phyloP scores from a whole-genome alignment of 2,797 vertebrate species.

The Lycodopsis pacificus region DNA sequence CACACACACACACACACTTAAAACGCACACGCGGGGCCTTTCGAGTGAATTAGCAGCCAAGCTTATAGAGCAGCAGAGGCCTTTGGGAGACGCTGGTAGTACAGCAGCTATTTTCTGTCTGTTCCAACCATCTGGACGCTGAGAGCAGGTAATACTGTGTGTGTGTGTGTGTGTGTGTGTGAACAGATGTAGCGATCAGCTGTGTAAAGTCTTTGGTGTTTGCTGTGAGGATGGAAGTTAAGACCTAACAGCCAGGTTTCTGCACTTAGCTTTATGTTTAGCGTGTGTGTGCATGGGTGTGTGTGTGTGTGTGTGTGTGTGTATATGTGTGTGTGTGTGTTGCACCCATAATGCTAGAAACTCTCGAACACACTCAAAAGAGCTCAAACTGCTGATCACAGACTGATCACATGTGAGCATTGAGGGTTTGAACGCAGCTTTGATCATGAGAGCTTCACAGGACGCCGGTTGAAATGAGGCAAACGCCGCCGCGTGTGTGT shows the following conservation, averaged over 20 bases:
- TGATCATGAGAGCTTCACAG: conserved; percentile 40
- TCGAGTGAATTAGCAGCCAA: conserved; percentile 62
- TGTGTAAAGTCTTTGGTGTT: conserved; percentile 30
- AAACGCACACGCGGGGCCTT: conserved; percentile 9
- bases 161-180: conserved; percentile 24
- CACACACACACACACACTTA: conserved; percentile 8
- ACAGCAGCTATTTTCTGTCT: conserved; percentile 51
- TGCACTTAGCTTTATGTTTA: conserved; percentile 7
- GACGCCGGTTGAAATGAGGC: conserved; percentile 1
- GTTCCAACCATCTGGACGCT: conserved; percentile 55
- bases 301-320: conserved; percentile 7
- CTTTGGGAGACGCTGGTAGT: conserved; percentile 55
- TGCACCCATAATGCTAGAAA: not conserved
- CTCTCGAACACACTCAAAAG: not conserved
- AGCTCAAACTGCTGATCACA: conserved; percentile 39
- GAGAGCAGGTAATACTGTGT: conserved; percentile 61
- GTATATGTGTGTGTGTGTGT: not conserved
- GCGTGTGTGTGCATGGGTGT: conserved; percentile 12
- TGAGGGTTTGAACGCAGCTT: conserved; percentile 23
- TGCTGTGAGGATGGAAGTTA: conserved; percentile 8
- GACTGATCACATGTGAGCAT: conserved; percentile 7
- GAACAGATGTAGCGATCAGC: conserved; percentile 43
- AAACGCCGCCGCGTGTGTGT: conserved; percentile 2
- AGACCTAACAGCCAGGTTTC: conserved; percentile 24
- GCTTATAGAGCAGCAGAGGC: conserved; percentile 59